Evolutionary conservation across 2,888 invertebrate species (phyloP).

Genomic region (Catocala nupta): DNA sequence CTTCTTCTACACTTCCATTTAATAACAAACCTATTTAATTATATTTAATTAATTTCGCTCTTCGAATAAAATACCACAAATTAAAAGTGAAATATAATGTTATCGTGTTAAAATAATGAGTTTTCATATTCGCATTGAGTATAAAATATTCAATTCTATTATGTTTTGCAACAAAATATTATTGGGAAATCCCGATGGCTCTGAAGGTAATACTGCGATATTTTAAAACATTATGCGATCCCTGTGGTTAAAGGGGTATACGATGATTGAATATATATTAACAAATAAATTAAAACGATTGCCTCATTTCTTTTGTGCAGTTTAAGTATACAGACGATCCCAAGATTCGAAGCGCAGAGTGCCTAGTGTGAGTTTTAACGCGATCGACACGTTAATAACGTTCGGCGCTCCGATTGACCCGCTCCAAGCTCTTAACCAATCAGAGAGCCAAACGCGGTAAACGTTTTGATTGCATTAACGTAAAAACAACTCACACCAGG

Average conservation of each 20-base stretch:
- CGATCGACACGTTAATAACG: no score
- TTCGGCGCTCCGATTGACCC: no score
- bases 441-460: no score
- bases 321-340: no score
- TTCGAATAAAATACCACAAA: conserved; percentile 16
- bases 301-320: no score
- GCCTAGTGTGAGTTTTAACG: no score
- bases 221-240: conserved; percentile 30
- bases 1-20: background rate
- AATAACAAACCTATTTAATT: conserved; percentile 1
- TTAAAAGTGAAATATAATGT: conserved; percentile 9
- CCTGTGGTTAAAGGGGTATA: background rate
- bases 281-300: no score
- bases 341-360: no score
- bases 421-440: no score
- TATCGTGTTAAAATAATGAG: background rate
- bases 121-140: background rate
- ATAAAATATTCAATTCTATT: conserved; percentile 18
- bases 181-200: conserved; percentile 29
- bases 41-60: conserved; percentile 8
- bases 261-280: no score
- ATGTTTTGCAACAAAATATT: conserved; percentile 18
- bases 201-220: conserved; percentile 36
- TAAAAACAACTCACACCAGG: no score
- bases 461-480: no score